Base-by-base conservation (phyloP, 2,797 vertebrate species). In the Sebastes paucispinis region DNA sequence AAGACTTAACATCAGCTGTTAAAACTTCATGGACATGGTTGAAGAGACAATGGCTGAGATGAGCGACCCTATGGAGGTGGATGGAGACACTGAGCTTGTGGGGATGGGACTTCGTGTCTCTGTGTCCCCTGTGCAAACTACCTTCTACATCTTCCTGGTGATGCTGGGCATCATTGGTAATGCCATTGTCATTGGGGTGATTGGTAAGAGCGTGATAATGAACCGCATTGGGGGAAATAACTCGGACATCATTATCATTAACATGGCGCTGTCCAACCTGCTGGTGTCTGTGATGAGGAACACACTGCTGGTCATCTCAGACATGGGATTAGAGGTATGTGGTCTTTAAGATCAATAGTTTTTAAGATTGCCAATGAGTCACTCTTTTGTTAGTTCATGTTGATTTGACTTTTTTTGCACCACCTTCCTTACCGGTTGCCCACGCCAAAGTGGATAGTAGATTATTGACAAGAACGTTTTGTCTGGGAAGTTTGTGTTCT, bases 221-320 rank as follows among this genome's bases (percentile, higher is more conserved):
- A 92, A 91, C 5, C 75, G 72, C 0, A 62, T 83, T 2, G 82
- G 85, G 2, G 90, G 92, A 36, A 92, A 89, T 1, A 94, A 90
- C 84, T 96, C 96, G 0, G 96, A 97, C 70, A 91, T 96, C 76
- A 96, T 97, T 59, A 94, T 97, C 32, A 82, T 95, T 10, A 96
- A 97, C 92, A 94, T 97, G 94, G 94, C 96, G 0, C 55, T 95
- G 50, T 95, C 95, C 22, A 96, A 95, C 82, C 83, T 97, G 76
- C 86, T 97, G 82, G 91, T 97, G 73, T 96, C 95, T 1, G 8
- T 95, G 62, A 24, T 92, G 62, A 95, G 95, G 79, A 97, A 96
- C 87, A 67, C 82, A 0, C 73, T 96, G 68, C 90, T 96, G 13
- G 74, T 96, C 80, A 84, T 95, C 67, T 93, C 95, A 8, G 95